These are phyloP conservation scores for Hyposmocoma kahamanoa DNA, from an alignment of 1,140 invertebrate genomes.

Conservation along the genomic window DNA sequence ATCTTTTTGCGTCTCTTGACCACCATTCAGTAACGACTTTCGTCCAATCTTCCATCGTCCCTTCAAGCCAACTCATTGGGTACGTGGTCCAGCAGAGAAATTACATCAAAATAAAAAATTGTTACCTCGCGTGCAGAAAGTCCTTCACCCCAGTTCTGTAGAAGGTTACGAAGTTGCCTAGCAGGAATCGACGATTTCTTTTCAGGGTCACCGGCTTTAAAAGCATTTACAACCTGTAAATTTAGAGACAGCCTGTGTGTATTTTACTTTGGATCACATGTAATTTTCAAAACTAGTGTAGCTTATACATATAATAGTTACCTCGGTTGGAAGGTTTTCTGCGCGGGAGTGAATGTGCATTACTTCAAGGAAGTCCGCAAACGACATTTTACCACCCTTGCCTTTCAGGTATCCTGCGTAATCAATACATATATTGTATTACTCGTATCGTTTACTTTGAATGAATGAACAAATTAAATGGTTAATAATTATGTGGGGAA, in stretches of 20 bases:
- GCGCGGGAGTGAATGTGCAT: slow-evolving; percentile 93
- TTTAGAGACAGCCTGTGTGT: not conserved
- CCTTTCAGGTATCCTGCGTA: slow-evolving; percentile 84
- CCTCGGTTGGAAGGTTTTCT: slow-evolving; percentile 93
- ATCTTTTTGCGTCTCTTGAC: no score
- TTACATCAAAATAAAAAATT: no score
- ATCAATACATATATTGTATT: no score
- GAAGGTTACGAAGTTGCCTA: slow-evolving; percentile 88
- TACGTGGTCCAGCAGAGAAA: no score
- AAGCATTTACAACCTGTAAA: slow-evolving; percentile 83
- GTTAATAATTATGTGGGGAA: no score
- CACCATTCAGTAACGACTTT: no score
- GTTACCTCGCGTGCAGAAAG: slow-evolving; percentile 90
- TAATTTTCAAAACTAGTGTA: not conserved
- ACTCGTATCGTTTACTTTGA: no score
- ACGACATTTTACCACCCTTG: slow-evolving; percentile 93
- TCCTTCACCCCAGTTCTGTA: slow-evolving; percentile 94
- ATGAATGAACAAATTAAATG: no score
- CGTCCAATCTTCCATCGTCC: no score
- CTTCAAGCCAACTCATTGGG: no score
- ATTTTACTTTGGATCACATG: not conserved
- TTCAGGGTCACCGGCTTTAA: slow-evolving; percentile 86
- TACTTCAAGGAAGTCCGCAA: slow-evolving; percentile 95
- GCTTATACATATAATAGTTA: slow-evolving; percentile 40
- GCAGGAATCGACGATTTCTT: slow-evolving; percentile 86